phyloP scores from a whole-genome alignment of 2,797 vertebrate species.

The Coccyzus lansbergi region DNA sequence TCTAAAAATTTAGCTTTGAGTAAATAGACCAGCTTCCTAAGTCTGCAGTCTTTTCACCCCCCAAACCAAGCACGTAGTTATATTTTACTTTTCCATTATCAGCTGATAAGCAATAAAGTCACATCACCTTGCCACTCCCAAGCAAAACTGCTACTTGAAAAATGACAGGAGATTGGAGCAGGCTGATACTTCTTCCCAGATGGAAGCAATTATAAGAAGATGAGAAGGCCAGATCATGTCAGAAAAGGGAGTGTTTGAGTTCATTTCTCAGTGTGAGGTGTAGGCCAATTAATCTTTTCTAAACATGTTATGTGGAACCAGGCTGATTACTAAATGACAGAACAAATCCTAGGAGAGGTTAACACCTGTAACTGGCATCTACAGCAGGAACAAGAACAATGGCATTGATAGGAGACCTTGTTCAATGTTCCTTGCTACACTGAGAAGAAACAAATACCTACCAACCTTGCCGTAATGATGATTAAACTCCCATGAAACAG shows the following conservation, averaged over 20 bases:
- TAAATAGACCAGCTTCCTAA: background rate
- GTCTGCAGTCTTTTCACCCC: background rate
- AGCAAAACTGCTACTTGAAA: background rate
- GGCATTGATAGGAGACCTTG: background rate
- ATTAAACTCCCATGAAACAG: background rate
- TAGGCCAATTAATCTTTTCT: background rate
- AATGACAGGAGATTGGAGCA: background rate
- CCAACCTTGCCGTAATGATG: background rate
- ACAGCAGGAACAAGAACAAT: conserved; percentile 2
- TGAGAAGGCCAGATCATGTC: background rate
- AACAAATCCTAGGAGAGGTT: background rate
- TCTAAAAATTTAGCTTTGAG: background rate
- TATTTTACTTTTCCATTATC: background rate
- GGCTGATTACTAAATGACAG: background rate
- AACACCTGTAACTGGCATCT: background rate
- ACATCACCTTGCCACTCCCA: background rate
- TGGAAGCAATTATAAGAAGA: background rate
- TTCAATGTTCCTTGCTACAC: background rate
- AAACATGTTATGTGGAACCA: background rate
- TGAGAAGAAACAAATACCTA: background rate
- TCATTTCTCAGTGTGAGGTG: background rate
- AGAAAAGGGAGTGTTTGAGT: background rate
- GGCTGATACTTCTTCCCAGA: background rate
- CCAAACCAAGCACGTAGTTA: background rate
- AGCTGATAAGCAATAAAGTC: background rate